Evolutionary conservation across 2,888 invertebrate species (phyloP).

Genomic region (Lasioglossum malachurum): DNA sequence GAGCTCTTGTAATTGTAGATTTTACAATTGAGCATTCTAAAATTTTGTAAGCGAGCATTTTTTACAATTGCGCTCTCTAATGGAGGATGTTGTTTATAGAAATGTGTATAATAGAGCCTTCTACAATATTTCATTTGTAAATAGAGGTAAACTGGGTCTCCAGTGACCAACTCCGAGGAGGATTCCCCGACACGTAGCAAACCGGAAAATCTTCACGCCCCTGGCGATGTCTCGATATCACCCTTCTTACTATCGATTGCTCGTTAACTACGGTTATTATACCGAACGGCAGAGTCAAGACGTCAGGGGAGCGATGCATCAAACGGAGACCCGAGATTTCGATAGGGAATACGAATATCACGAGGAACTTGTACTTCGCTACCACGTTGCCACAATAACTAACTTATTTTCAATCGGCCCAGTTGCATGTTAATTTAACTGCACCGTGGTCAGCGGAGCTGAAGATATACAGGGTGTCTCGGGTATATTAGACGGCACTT

Average conservation of each 20-base stretch:
- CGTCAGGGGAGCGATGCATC: conserved; percentile 37
- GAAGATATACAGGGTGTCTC: not conserved
- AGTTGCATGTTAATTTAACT: not conserved
- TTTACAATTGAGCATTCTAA: no score
- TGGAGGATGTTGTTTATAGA: no score
- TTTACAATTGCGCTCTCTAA: no score
- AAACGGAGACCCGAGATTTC: conserved; percentile 17
- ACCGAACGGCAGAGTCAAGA: conserved; percentile 16
- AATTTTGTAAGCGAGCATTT: no score
- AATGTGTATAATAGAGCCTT: no score
- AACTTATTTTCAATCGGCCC: not conserved
- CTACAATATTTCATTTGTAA: not conserved
- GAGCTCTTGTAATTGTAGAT: no score
- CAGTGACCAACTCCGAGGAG: conserved; percentile 6
- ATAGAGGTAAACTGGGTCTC: not conserved
- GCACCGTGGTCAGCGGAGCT: not conserved
- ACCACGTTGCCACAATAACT: not conserved
- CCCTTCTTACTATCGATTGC: conserved; percentile 43
- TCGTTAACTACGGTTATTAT: conserved; percentile 47
- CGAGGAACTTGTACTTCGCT: not conserved
- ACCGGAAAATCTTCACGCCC: conserved; percentile 44
- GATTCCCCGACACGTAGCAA: conserved; percentile 40
- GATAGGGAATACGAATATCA: conserved; percentile 6
- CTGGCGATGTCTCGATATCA: conserved; percentile 25
- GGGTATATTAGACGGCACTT: no score